Percentiles rank a stretch among this genome's conserved stretches.
These are phyloP conservation scores for Pectinophora gossypiella DNA, from an alignment of 1,140 invertebrate species.

Conservation along the genomic window DNA sequence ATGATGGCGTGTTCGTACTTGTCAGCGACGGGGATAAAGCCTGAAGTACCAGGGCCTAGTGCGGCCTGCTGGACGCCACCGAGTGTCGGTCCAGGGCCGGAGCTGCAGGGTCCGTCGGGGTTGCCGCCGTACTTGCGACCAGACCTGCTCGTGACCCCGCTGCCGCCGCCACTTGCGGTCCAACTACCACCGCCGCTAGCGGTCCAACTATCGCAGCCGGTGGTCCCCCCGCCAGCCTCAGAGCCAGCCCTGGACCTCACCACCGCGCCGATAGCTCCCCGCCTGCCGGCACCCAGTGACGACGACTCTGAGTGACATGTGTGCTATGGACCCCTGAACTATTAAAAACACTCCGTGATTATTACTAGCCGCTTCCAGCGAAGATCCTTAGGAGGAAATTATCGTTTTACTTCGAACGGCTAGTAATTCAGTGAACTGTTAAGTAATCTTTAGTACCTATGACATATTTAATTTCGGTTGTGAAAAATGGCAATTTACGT, in stretches of 20 bases:
- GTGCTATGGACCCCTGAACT: constrained; percentile 41
- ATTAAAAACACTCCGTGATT: constrained; percentile 24
- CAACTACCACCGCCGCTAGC: background rate
- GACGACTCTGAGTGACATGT: constrained; percentile 58
- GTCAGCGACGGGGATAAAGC: constrained; percentile 40
- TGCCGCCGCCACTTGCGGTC: background rate
- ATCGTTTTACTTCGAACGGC: background rate
- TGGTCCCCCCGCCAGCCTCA: background rate
- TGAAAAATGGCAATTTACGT: constrained; percentile 74
- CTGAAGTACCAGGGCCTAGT: constrained; percentile 30
- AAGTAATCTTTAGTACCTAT: constrained; percentile 60
- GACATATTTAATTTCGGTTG: constrained; percentile 75
- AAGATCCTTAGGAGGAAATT: background rate
- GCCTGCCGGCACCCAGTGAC: constrained; percentile 27
- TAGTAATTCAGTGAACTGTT: constrained; percentile 56
- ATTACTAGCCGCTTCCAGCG: constrained; percentile 31
- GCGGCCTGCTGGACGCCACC: constrained; percentile 55
- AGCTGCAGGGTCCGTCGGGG: background rate
- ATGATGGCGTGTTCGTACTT: constrained; percentile 70
- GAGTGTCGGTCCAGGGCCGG: constrained; percentile 1
- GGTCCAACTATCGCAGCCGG: background rate
- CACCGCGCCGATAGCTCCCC: constrained; percentile 31
- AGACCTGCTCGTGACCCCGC: background rate
- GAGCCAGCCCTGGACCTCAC: constrained; percentile 57
- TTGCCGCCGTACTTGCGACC: background rate